Percentiles rank a stretch among this genome's conserved stretches.
phyloP scores from a whole-genome alignment of 2,113 vertebrate genomes.

The Protobothrops mucrosquamatus region DNA sequence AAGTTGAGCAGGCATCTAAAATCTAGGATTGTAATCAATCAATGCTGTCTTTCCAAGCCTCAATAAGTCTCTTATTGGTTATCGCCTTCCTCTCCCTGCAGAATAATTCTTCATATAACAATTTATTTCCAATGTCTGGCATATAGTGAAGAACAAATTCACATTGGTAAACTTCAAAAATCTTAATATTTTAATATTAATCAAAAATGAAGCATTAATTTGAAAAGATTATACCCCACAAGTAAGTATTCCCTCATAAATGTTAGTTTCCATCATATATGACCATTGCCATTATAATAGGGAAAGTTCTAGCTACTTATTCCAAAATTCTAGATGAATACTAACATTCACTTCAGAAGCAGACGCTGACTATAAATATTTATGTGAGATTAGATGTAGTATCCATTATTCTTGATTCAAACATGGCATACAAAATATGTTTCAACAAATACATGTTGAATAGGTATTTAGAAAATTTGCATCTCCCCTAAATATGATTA shows the following conservation, averaged over 20 bases:
- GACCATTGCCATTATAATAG: background rate
- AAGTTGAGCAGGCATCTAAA: background rate
- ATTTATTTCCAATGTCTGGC: no score
- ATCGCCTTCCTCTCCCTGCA: no score
- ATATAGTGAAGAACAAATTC: no score
- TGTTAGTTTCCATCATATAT: background rate
- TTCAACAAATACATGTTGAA: background rate
- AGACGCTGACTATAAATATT: background rate
- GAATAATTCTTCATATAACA: no score
- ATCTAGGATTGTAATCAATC: background rate
- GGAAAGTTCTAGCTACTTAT: background rate
- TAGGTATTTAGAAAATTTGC: background rate
- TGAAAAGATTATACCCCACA: no score
- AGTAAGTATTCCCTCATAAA: no score
- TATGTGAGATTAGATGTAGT: background rate
- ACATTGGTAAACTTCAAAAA: no score
- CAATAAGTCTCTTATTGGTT: background rate
- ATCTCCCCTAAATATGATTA: background rate
- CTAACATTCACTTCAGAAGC: no score
- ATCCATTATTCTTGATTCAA: background rate
- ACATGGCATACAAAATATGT: background rate
- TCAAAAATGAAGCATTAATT: no score
- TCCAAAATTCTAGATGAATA: background rate
- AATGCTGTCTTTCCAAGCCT: background rate
- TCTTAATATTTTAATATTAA: no score